Evolutionary conservation across 2,888 invertebrate genomes (phyloP), one percentile per base, ranked within the genome.

Genomic region (Sesia apiformis): DNA sequence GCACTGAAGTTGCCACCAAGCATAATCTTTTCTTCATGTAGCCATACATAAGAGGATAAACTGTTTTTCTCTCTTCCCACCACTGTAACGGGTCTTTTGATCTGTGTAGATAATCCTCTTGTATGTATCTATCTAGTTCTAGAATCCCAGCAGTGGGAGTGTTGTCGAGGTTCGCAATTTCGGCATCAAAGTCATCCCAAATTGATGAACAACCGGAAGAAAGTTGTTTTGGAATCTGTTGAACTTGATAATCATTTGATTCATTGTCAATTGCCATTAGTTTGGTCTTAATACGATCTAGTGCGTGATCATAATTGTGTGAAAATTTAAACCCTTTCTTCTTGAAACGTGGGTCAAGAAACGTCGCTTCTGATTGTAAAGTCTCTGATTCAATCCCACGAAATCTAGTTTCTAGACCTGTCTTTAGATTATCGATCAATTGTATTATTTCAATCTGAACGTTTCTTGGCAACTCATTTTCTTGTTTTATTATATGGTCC

Each of bases 301-400:
- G 42, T 4, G 3, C 42, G 50, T 5, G 5, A 3, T 42, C 53
- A 50, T 39, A 6, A 56, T 4, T n/a, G 38, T 5, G 5, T 42
- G 4, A 3, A 1, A 42, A 50, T 41, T 51, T 38, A n/a, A 52
- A 56, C 53, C 51, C 49, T n/a, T 7, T 5, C 42, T 53, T 55
- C 39, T 53, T 56, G 39, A 56, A 53, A 3, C 56, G 43, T 42
- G 56, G 53, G 51, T 56, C 53, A 4, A 56, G 38, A 5, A 56
- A 51, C 3, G 56, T 56, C 4, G 49, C 23, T 39, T 56, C 56
- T 8, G 38, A n/a, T 40, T 38, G 41, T 39, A 52, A 41, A 4
- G 3, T 39, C 6, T 52, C 4, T 5, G 5, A 40, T 52, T 52
- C 52, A 1, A 52, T 40, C 5, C 5, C n/a, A 5, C 8, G n/a